Evolutionary conservation across 2,888 invertebrate species (phyloP).

Genomic region (Trachelus iudaicus): DNA sequence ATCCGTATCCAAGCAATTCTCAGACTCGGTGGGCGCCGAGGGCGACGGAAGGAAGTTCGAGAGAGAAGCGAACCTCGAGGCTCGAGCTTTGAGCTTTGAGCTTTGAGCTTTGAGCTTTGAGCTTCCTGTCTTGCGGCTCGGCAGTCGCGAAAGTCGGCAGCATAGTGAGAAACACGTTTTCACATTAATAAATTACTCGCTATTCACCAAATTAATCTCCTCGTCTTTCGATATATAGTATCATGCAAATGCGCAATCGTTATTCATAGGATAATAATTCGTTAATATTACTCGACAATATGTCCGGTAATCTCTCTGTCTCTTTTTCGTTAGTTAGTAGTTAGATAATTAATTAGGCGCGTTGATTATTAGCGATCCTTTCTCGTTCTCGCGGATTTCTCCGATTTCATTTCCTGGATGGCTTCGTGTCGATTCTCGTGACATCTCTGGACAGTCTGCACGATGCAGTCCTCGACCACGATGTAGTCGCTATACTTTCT

Average conservation of each 20-base stretch:
- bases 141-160: neutral
- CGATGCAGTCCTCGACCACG: neutral
- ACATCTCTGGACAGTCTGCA: constrained; percentile 19
- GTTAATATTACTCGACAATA: constrained; percentile 34
- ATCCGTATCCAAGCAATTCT: too few relatives aligned
- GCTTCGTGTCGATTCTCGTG: constrained; percentile 51
- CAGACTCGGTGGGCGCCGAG: too few relatives aligned
- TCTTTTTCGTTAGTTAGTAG: constrained; percentile 17
- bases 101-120: too few relatives aligned
- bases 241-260: constrained; percentile 19
- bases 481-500: constrained; percentile 28
- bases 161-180: constrained; percentile 28
- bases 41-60: too few relatives aligned
- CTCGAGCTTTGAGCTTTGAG: too few relatives aligned
- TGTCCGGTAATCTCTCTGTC: constrained; percentile 16
- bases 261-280: constrained; percentile 33
- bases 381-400: constrained; percentile 19
- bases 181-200: constrained; percentile 34
- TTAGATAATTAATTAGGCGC: constrained; percentile 55
- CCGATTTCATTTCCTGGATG: constrained; percentile 51
- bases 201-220: constrained; percentile 12
- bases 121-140: too few relatives aligned
- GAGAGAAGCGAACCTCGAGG: too few relatives aligned
- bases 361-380: constrained; percentile 42
- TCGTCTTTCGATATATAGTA: neutral